These are phyloP conservation scores for Sinella curviseta DNA, from an alignment of 1,140 invertebrate genomes.

Conservation along the genomic window DNA sequence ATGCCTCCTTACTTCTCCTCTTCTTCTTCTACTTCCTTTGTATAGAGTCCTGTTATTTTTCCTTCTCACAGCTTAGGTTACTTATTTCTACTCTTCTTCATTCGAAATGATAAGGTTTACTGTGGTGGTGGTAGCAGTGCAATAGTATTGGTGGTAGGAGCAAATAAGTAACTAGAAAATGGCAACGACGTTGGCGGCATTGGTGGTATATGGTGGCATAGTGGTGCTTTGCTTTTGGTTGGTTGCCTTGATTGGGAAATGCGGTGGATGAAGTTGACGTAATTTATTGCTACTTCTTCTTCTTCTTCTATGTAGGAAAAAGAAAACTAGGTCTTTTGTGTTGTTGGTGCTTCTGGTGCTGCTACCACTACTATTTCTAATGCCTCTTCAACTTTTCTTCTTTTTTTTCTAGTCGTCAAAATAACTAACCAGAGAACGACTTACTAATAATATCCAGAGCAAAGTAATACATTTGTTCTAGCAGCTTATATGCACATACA, in stretches of 20 bases:
- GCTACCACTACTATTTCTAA: no score
- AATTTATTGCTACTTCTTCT: slow-evolving; percentile 15
- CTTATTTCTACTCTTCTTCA: neutral
- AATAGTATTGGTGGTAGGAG: neutral
- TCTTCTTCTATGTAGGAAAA: neutral
- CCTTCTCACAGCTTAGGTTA: neutral
- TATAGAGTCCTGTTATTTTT: no score
- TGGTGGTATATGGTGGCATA: neutral
- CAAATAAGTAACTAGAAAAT: neutral
- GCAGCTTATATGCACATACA: no score
- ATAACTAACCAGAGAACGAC: no score
- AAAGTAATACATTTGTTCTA: no score
- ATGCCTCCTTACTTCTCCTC: no score
- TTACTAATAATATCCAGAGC: no score
- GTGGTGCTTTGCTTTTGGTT: neutral
- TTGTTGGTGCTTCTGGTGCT: neutral
- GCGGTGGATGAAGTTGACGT: slow-evolving; percentile 22
- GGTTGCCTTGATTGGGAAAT: slow-evolving; percentile 22
- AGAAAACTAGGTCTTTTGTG: neutral
- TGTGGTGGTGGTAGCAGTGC: no score
- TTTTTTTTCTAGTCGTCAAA: no score
- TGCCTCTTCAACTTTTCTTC: no score
- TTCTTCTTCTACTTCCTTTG: no score
- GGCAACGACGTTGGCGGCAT: neutral
- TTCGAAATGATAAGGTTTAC: neutral